Conservation (phyloP, 2,113 vertebrate genomes). For the Vombatus ursinus region DNA sequence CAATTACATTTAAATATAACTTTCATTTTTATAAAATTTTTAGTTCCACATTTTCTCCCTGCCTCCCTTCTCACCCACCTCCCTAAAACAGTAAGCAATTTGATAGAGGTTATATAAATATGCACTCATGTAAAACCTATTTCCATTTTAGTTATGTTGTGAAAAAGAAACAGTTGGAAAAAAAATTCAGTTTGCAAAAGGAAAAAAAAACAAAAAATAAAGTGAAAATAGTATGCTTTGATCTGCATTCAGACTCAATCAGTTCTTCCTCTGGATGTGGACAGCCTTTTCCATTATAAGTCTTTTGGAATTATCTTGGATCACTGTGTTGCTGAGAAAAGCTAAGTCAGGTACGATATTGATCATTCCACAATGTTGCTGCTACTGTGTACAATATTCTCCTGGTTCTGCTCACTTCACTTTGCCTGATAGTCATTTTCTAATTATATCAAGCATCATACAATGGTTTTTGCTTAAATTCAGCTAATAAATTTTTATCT, state of each 20-base stretch:
- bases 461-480: neutral
- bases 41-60: neutral
- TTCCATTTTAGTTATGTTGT: neutral
- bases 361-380: neutral
- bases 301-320: neutral
- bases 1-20: neutral
- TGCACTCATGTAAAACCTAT: neutral
- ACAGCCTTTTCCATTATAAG: neutral
- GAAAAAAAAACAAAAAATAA: neutral
- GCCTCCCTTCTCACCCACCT: too few species aligned
- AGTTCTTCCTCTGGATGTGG: neutral
- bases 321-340: neutral
- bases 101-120: neutral
- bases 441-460: neutral
- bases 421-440: neutral
- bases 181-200: neutral
- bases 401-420: neutral
- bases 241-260: neutral
- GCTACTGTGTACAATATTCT: neutral
- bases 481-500: neutral
- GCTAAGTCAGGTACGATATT: neutral
- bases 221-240: neutral
- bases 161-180: neutral
- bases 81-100: too few species aligned
- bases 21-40: neutral